Conservation (phyloP, 2,797 vertebrate species). For the Halcyon chelicuti region DNA sequence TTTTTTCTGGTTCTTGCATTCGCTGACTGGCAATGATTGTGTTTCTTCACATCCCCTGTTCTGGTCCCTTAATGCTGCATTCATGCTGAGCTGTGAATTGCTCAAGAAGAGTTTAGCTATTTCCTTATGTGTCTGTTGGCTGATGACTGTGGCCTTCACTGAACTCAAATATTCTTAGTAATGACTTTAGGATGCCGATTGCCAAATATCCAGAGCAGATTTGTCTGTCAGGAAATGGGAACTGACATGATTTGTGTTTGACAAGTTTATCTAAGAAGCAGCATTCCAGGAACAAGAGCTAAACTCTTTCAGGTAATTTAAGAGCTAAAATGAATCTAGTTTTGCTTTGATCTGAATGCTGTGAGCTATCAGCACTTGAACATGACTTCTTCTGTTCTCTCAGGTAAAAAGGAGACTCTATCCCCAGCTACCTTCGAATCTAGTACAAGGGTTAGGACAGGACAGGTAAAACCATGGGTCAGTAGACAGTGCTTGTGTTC, state of each 20-base stretch:
- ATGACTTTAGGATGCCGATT: constrained; percentile 2
- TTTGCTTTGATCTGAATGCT: neutral
- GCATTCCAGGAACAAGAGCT: neutral
- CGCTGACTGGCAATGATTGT: neutral
- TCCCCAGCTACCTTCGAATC: neutral
- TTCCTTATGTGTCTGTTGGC: neutral
- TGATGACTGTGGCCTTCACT: neutral
- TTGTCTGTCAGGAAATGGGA: neutral
- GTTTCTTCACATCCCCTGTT: neutral
- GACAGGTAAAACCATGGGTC: neutral
- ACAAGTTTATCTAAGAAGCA: neutral
- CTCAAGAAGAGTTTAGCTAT: neutral
- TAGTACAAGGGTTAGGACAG: neutral
- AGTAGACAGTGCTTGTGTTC: neutral
- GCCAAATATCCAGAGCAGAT: neutral
- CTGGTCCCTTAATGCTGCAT: neutral
- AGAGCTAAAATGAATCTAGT: neutral
- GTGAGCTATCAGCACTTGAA: neutral
- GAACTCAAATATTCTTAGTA: neutral
- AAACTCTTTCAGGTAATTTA: neutral
- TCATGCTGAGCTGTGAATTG: constrained; percentile 44
- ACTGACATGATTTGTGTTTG: neutral
- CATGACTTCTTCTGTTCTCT: neutral
- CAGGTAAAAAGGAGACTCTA: neutral
- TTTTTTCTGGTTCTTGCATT: neutral